Percentiles rank a stretch among this genome's conserved stretches.
Conservation (phyloP, 2,888 invertebrate genomes). For the Vanessa cardui region DNA sequence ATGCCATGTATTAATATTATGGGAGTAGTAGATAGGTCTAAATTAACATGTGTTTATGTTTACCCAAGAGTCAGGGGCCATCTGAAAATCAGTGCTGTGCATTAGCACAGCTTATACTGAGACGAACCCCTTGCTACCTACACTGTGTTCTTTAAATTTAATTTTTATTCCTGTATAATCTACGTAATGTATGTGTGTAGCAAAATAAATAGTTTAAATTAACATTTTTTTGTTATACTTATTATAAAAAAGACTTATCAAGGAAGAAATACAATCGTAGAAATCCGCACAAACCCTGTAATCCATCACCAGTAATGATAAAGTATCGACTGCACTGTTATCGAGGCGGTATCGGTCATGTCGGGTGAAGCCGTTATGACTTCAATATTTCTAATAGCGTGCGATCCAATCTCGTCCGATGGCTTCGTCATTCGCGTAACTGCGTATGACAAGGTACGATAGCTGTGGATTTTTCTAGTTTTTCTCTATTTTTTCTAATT, state of each 20-base stretch:
- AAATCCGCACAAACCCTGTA: constrained; percentile 8
- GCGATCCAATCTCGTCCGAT: constrained; percentile 64
- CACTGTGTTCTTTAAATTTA: too few relatives aligned
- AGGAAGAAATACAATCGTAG: neutral
- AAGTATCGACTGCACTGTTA: constrained; percentile 27
- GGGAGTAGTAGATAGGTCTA: too few relatives aligned
- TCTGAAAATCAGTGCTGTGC: too few relatives aligned
- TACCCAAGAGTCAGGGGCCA: too few relatives aligned
- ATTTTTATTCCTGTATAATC: too few relatives aligned
- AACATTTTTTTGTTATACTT: too few relatives aligned
- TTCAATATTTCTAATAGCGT: constrained; percentile 68
- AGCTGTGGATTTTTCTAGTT: constrained; percentile 1
- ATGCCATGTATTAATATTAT: too few relatives aligned
- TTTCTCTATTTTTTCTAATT: neutral
- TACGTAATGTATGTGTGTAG: too few relatives aligned
- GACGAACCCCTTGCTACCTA: too few relatives aligned
- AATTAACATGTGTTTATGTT: too few relatives aligned
- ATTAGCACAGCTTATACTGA: too few relatives aligned
- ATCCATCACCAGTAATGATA: constrained; percentile 24
- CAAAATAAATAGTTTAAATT: too few relatives aligned
- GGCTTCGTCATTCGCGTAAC: constrained; percentile 41
- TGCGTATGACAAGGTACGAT: constrained; percentile 15
- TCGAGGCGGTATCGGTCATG: constrained; percentile 34
- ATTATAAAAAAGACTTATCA: neutral
- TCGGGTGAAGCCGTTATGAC: constrained; percentile 53